Evolutionary conservation across 1,140 invertebrate genomes (phyloP).

Genomic region (Xylocopa sonorina): DNA sequence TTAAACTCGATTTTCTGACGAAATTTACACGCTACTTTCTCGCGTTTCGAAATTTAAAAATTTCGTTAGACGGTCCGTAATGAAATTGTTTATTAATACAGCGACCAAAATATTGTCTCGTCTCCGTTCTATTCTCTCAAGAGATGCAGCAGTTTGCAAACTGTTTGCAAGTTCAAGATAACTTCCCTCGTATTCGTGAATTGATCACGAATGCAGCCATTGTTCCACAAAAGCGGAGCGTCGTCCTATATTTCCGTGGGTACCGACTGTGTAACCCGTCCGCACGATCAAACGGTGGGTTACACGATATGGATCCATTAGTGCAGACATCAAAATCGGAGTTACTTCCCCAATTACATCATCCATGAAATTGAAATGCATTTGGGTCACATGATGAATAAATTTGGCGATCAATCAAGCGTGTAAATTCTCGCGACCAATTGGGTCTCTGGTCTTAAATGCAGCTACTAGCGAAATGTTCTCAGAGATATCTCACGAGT

Average conservation of each 20-base stretch:
- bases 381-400: background rate
- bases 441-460: no score
- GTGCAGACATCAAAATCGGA: background rate
- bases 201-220: background rate
- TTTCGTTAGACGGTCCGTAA: no score
- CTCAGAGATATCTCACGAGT: no score
- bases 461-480: no score
- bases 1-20: no score
- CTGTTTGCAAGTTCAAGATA: constrained; percentile 4
- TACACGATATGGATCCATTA: background rate
- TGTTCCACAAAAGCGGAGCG: background rate
- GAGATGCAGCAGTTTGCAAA: background rate
- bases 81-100: no score
- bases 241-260: no score
- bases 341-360: background rate
- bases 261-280: background rate
- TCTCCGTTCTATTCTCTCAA: background rate
- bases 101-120: no score
- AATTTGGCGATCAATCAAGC: no score
- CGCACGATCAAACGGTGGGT: background rate
- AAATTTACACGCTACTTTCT: no score
- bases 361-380: background rate
- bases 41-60: no score
- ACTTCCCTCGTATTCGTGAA: constrained; percentile 8
- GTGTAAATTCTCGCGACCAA: no score